Conservation (phyloP, 2,113 vertebrate species). For the Pangasianodon hypophthalmus region DNA sequence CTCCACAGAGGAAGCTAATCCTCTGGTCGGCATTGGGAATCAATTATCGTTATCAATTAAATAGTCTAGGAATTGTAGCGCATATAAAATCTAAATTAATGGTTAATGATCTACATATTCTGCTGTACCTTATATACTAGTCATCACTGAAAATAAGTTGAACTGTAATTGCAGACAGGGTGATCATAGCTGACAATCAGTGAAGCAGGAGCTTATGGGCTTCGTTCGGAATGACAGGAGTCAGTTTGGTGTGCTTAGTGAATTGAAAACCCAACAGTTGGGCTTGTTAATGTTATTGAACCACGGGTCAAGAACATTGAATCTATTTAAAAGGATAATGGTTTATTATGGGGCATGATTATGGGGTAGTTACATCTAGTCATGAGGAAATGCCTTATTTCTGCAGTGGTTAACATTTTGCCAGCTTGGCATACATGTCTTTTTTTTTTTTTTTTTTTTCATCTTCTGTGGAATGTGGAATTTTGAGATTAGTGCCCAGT, state of each 20-base stretch:
- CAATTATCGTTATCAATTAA: background rate
- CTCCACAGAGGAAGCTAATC: background rate
- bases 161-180: background rate
- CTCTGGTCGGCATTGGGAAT: background rate
- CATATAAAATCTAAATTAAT: background rate
- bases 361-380: background rate
- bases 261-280: background rate
- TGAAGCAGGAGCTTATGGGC: background rate
- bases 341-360: background rate
- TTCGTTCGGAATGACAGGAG: background rate
- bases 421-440: background rate
- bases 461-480: background rate
- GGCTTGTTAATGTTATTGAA: background rate
- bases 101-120: background rate
- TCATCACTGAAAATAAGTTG: background rate
- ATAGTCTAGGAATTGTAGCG: background rate
- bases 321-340: background rate
- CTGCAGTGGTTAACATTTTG: background rate
- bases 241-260: background rate
- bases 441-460: background rate
- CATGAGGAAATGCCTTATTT: background rate
- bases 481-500: conserved; percentile 50
- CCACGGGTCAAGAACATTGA: background rate
- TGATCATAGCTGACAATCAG: background rate
- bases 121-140: background rate